phyloP scores from a whole-genome alignment of 2,113 vertebrate genomes.

The Lepus timidus region DNA sequence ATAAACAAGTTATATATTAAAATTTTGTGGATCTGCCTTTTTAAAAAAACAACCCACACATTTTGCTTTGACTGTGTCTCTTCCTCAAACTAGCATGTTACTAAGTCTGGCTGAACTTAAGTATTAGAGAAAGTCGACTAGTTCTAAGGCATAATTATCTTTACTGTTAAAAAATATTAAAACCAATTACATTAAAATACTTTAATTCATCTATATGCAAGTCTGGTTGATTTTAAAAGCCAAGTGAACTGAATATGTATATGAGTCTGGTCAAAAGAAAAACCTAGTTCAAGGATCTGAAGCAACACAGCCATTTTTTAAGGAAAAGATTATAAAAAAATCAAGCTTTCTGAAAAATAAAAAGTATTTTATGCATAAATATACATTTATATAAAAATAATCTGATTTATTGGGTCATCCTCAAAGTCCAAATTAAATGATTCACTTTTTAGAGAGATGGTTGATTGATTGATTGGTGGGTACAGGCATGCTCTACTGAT shows the following conservation, averaged over 20 bases:
- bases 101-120: constrained; percentile 43
- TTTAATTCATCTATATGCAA: neutral
- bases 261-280: constrained; percentile 46
- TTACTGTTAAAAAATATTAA: neutral
- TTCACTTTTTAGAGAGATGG: constrained; percentile 48
- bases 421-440: constrained; percentile 1
- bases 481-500: neutral
- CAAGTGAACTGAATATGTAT: neutral
- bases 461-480: neutral
- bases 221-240: neutral
- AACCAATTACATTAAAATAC: constrained; percentile 49
- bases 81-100: neutral
- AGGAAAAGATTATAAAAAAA: constrained; percentile 37
- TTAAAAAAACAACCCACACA: neutral
- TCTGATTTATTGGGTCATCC: neutral
- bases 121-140: neutral
- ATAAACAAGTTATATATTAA: neutral
- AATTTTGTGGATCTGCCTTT: neutral
- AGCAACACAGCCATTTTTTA: neutral
- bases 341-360: constrained; percentile 35
- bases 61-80: constrained; percentile 29
- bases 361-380: neutral
- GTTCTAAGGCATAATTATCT: constrained; percentile 32
- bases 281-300: neutral
- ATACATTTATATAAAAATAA: constrained; percentile 10